Evolutionary conservation across 2,888 invertebrate species (phyloP), one percentile per base, ranked within the genome.

Genomic region (Asteroscopus sphinx): DNA sequence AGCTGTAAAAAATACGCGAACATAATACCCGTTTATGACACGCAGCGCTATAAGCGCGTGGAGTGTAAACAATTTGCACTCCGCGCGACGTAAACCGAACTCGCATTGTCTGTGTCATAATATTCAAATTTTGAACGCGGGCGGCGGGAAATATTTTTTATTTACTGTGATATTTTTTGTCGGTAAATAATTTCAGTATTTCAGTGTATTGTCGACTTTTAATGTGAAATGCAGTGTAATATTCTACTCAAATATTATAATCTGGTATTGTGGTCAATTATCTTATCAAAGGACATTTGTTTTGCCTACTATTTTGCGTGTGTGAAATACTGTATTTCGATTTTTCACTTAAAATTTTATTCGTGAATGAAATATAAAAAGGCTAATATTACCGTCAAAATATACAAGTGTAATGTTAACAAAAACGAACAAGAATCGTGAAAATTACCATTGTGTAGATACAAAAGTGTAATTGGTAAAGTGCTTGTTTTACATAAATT

Each of bases 11-110:
- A n/a, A 12, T n/a, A 6, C 3, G 6, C 8, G 1, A 25, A 1
- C 4, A 5, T 8, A 6, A 17, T 1, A 6, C 32, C 8, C 28
- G 62, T 63, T 35, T 56, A 46, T 8, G 47, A n/a, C 7, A 30
- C 7, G 11, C 49, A 77, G 74, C 71, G 72, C 69, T 81, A 16
- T 8, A 59, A 75, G 59, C 72, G 77, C 62, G 53, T 49, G 8
- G 26, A 47, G 58, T 33, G 37, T 1, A 12, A 36, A 26, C 12
- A 13, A 39, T 76, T 82, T 82, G 82, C 82, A 82, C 82, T 67
- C 82, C 73, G 78, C 78, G 15, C 77, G 46, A 21, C 11, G 7
- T 49, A 17, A 32, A 54, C 36, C 8, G 46, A 52, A 47, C 52
- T 37, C 55, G 37, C 15, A 40, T 68, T 55, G 65, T 57, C 54